phyloP scores from a whole-genome alignment of 2,113 vertebrate genomes.

The Halcyon senegalensis region DNA sequence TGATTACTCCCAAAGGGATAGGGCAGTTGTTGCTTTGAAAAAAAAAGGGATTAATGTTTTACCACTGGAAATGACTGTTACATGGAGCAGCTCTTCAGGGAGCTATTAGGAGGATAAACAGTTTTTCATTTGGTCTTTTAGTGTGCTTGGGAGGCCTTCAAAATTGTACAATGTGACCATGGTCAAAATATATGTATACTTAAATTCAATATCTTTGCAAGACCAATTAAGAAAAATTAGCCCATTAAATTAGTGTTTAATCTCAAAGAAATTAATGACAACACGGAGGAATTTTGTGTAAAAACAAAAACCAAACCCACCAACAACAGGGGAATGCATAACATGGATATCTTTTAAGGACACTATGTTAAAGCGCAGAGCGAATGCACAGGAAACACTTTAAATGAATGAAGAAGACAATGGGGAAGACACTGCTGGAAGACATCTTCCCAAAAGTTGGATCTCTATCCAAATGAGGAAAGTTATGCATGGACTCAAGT shows the following conservation, averaged over 20 bases:
- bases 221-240: not conserved
- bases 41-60: not conserved
- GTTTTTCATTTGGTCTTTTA: not conserved
- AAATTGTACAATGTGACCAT: not conserved
- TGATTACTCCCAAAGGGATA: not conserved
- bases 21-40: not conserved
- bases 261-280: not conserved
- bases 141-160: not conserved
- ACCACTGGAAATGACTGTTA: not conserved
- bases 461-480: not conserved
- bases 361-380: not conserved
- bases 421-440: not conserved
- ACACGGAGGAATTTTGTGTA: not conserved
- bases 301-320: not conserved
- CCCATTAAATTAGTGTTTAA: not conserved
- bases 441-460: not conserved
- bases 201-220: not conserved
- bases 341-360: not conserved
- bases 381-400: not conserved
- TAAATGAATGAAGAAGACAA: not conserved
- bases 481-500: not conserved
- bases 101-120: not conserved
- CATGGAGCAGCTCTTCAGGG: not conserved
- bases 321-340: accelerated
- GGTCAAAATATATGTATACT: not conserved